Percentiles rank a stretch among this genome's conserved stretches.
Conservation (phyloP, 2,113 vertebrate species). For the Heloderma charlesbogerti region DNA sequence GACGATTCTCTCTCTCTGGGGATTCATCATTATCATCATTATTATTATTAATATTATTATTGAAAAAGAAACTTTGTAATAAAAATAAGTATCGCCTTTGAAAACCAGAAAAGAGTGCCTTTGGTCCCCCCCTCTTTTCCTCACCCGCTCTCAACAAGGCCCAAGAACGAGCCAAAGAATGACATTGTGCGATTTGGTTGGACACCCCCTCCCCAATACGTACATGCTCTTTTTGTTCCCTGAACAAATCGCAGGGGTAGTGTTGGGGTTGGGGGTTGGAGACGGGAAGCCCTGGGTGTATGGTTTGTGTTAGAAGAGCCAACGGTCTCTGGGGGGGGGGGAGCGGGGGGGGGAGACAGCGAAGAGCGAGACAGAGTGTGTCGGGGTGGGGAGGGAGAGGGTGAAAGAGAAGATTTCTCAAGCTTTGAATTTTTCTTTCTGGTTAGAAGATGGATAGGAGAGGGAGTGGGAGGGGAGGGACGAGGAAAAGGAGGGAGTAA, state of each 20-base stretch:
- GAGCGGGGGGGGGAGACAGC: not conserved
- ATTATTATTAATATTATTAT: no score
- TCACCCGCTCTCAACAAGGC: not conserved
- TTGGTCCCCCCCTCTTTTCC: not conserved
- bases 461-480: conserved; percentile 37
- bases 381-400: not conserved
- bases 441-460: conserved; percentile 65
- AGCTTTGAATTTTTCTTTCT: conserved; percentile 47
- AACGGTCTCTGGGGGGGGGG: conserved; percentile 1
- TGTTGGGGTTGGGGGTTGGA: not conserved
- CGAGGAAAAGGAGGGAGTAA: not conserved
- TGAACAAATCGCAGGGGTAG: no score
- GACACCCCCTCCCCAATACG: no score
- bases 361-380: not conserved
- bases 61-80: not conserved
- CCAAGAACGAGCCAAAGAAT: not conserved
- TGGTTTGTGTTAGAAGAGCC: conserved; percentile 35
- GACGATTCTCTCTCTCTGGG: no score
- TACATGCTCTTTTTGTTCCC: no score
- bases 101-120: not conserved
- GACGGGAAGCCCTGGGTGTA: not conserved
- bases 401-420: conserved; percentile 40
- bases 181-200: not conserved
- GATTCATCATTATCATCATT: not conserved
- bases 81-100: not conserved